phyloP scores from a whole-genome alignment of 1,140 invertebrate species.

The Drepana arcuata region DNA sequence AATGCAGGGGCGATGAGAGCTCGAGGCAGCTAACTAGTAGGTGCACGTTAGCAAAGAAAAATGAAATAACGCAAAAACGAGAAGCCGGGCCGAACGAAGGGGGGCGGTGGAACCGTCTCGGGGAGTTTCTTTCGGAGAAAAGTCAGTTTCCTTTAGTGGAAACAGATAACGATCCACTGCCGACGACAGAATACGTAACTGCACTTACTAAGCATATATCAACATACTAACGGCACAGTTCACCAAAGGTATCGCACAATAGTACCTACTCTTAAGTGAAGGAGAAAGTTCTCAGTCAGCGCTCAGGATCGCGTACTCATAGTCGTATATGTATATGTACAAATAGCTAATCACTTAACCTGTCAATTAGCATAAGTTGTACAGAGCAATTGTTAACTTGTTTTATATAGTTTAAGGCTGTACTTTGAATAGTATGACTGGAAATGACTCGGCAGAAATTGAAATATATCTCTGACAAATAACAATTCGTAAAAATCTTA shows the following conservation, averaged over 20 bases:
- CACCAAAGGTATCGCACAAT: constrained; percentile 53
- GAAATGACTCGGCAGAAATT: no score
- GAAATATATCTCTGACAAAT: no score
- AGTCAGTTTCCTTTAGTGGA: constrained; percentile 70
- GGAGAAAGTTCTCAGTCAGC: constrained; percentile 29
- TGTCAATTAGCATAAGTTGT: no score
- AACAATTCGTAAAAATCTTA: no score
- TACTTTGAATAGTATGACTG: no score
- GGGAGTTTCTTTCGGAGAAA: constrained; percentile 65
- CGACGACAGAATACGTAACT: constrained; percentile 69
- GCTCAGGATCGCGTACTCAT: no score
- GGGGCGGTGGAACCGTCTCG: constrained; percentile 32
- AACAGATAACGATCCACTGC: constrained; percentile 70
- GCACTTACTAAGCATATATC: constrained; percentile 59
- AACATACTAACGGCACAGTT: constrained; percentile 48
- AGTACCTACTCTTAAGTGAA: constrained; percentile 28
- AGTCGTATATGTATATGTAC: no score
- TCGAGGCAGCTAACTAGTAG: constrained; percentile 59
- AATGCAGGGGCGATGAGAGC: constrained; percentile 42
- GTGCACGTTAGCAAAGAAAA: constrained; percentile 65
- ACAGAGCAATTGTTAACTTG: no score
- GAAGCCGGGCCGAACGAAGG: constrained; percentile 36
- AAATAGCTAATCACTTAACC: no score
- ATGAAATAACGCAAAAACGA: constrained; percentile 69
- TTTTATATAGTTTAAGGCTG: no score